These are phyloP conservation scores for Marmota flaviventris DNA, from an alignment of 2,113 vertebrate species.

Conservation along the genomic window DNA sequence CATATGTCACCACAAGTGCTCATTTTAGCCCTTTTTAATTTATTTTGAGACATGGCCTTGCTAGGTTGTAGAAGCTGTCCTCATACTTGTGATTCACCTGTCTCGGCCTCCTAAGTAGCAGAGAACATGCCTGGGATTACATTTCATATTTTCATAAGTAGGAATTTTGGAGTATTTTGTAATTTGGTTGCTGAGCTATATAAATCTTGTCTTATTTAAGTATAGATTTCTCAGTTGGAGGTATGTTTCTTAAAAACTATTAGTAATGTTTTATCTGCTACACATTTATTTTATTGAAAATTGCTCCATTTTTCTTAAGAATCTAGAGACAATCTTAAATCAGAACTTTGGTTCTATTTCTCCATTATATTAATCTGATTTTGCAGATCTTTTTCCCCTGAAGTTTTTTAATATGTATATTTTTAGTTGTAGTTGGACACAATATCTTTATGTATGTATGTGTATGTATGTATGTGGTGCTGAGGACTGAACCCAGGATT, in stretches of 20 bases:
- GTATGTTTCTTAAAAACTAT: neutral
- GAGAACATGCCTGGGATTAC: no score
- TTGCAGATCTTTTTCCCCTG: neutral
- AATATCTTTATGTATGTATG: no score
- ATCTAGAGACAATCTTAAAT: neutral
- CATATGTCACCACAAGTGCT: no score
- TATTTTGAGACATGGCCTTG: no score
- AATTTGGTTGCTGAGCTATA: neutral
- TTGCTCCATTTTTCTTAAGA: neutral
- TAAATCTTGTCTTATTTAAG: neutral
- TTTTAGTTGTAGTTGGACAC: no score
- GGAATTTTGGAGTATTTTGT: neutral
- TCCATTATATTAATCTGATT: neutral
- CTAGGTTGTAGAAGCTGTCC: no score
- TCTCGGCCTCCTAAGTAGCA: no score
- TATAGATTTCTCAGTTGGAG: neutral
- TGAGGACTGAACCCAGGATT: no score
- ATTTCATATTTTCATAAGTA: neutral
- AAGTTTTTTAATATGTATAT: neutral
- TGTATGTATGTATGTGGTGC: no score
- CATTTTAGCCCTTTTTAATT: no score
- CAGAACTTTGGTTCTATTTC: neutral
- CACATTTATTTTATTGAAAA: neutral
- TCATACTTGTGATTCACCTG: no score
- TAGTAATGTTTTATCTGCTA: constrained; percentile 3